These are phyloP conservation scores for Camelus dromedarius DNA, from an alignment of 2,113 vertebrate species.

Conservation along the genomic window DNA sequence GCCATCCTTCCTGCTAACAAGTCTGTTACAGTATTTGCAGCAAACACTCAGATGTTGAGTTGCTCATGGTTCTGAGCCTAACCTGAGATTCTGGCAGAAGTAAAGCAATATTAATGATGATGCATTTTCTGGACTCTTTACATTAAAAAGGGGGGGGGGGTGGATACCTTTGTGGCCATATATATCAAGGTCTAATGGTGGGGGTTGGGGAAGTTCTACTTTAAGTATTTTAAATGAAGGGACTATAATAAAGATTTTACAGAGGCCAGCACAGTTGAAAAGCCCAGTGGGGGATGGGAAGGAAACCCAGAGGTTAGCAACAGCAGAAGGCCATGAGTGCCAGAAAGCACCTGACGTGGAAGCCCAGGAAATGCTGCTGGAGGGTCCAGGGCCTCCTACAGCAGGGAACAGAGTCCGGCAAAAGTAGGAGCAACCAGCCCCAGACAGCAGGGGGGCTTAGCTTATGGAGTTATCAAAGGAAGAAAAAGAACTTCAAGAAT, in stretches of 20 bases:
- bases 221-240: background rate
- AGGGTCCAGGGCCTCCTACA: accelerated
- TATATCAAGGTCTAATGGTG: background rate
- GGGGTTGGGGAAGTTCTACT: accelerated
- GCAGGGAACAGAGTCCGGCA: background rate
- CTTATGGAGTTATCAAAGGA: background rate
- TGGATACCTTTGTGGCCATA: background rate
- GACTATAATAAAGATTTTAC: background rate
- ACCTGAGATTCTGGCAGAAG: background rate
- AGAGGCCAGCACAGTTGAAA: background rate
- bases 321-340: background rate
- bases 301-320: background rate
- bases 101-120: background rate
- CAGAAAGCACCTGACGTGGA: background rate
- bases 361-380: background rate
- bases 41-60: background rate
- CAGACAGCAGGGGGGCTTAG: background rate
- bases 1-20: background rate
- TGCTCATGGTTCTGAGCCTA: background rate
- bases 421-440: background rate
- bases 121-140: background rate
- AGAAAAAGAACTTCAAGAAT: background rate
- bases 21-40: background rate
- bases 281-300: background rate
- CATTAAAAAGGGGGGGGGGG: background rate